Evolutionary conservation across 2,888 invertebrate genomes (phyloP), one percentile per base, ranked within the genome.

Genomic region (Sesamia inferens): DNA sequence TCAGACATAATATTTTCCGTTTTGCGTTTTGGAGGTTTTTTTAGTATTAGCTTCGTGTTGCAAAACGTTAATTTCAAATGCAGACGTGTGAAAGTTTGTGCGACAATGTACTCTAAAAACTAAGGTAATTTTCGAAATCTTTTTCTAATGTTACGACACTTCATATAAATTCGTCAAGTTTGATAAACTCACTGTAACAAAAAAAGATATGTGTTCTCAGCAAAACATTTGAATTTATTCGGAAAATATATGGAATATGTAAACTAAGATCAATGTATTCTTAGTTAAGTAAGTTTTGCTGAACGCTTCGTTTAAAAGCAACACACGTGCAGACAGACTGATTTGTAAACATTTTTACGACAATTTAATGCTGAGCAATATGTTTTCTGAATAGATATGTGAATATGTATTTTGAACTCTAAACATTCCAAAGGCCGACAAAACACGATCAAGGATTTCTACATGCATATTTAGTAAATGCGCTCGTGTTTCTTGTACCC

Each of bases 41-140:
- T 72, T 44, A 73, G 76, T 78, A 58, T 51, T 68, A 73, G 62
- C 19, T 57, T 66, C 51, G 42, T 76, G 62, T 82, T 81, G 58
- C 81, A 68, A 83, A 71, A 76, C 76, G 62, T 64, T 71, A 19
- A 81, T 76, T 79, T 85, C 62, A 86, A 87, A 79, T 79, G 54
- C 78, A 74, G 72, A 73, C 68, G 73, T 77, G 76, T 80, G 87
- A 86, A 85, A 82, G 86, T 85, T 74, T 65, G 71, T 79, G 68
- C 78, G 78, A 78, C 74, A 78, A 81, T 77, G 66, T 78, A 79
- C 78, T 81, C 78, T 85, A 83, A 85, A 78, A 83, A 78, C 76
- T 82, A 76, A 79, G 55, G 74, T 78, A 75, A 68, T 85, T 85
- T 82, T 84, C 74, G 87, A 84, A 85, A 87, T 82, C 71, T 75